Percentiles rank a stretch among this genome's conserved stretches.
These are phyloP conservation scores for Achroia grisella DNA, from an alignment of 1,140 invertebrate species.

Conservation along the genomic window DNA sequence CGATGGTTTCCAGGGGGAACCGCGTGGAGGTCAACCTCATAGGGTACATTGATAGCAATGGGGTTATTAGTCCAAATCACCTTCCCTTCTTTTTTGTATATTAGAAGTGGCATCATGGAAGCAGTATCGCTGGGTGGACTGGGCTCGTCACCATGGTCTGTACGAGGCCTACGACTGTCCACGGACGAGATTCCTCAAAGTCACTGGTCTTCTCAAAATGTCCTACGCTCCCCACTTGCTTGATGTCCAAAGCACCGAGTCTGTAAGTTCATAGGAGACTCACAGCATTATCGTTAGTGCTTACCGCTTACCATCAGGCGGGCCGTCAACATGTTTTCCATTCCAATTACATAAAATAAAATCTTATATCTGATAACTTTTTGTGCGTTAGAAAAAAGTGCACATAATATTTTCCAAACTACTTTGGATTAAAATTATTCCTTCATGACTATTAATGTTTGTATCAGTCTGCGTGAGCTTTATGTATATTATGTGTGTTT, in stretches of 20 bases:
- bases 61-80: too few species aligned
- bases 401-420: too few species aligned
- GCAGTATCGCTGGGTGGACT: conserved; percentile 53
- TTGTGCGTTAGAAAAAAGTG: too few species aligned
- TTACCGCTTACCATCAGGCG: background rate
- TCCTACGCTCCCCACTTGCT: conserved; percentile 54
- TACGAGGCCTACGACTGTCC: conserved; percentile 58
- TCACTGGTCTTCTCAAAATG: conserved; percentile 47
- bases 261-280: conserved; percentile 23
- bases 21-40: too few species aligned
- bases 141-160: conserved; percentile 47
- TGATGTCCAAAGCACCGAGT: conserved; percentile 53
- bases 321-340: background rate
- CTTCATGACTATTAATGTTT: too few species aligned
- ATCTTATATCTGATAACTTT: background rate
- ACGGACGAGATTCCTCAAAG: conserved; percentile 42
- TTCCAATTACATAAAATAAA: background rate
- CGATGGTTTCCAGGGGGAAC: too few species aligned
- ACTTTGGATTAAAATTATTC: too few species aligned
- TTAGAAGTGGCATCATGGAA: conserved; percentile 57
- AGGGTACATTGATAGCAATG: too few species aligned
- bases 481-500: too few species aligned
- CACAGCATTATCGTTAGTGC: background rate
- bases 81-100: too few species aligned
- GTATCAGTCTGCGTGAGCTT: too few species aligned